Conservation (phyloP, 2,797 vertebrate genomes). For the Tachyglossus aculeatus region DNA sequence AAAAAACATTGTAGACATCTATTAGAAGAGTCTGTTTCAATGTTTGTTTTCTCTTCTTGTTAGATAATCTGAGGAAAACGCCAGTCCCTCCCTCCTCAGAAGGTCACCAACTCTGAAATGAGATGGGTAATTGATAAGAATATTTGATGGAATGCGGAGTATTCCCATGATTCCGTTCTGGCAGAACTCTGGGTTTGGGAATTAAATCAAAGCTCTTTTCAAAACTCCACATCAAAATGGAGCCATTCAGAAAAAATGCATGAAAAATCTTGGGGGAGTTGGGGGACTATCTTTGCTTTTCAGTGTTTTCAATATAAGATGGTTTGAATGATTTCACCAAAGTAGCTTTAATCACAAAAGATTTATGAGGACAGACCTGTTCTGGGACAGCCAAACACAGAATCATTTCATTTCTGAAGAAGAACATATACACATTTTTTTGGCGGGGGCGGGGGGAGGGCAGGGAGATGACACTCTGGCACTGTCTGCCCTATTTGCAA, state of each 20-base stretch:
- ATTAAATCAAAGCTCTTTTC: constrained; percentile 61
- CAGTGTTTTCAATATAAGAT: constrained; percentile 45
- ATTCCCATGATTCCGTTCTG: constrained; percentile 62
- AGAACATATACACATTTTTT: not conserved
- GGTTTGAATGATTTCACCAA: constrained; percentile 46
- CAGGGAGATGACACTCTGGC: constrained; percentile 7
- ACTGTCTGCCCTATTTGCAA: not conserved
- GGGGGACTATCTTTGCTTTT: constrained; percentile 44
- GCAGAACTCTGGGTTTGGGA: constrained; percentile 57
- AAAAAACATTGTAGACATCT: constrained; percentile 32
- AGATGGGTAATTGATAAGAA: constrained; percentile 62
- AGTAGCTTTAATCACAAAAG: constrained; percentile 38
- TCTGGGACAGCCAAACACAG: constrained; percentile 20
- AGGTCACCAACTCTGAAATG: constrained; percentile 54
- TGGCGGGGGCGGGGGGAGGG: not conserved
- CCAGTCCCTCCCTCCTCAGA: constrained; percentile 51
- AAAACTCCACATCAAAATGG: constrained; percentile 57
- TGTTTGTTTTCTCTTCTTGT: constrained; percentile 61
- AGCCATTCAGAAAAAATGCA: constrained; percentile 62
- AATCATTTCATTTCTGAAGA: constrained; percentile 17
- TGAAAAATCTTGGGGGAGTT: constrained; percentile 54
- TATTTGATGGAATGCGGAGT: constrained; percentile 54
- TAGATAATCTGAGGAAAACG: constrained; percentile 58
- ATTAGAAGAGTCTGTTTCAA: constrained; percentile 49
- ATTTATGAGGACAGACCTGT: constrained; percentile 31